These are phyloP conservation scores for Acronicta psi DNA, from an alignment of 2,888 invertebrate genomes.

Conservation along the genomic window DNA sequence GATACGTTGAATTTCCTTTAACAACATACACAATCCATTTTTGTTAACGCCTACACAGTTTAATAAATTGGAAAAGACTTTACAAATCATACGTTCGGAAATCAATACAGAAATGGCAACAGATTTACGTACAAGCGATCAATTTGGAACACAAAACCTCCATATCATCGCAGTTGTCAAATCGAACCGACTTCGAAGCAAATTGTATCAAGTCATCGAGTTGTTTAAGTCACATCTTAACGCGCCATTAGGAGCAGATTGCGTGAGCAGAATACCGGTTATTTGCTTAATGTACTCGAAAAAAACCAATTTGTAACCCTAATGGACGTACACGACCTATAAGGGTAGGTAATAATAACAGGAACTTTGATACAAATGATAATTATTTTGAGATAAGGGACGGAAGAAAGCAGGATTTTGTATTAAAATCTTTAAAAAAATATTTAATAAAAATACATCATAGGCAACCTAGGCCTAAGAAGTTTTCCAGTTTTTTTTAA, in stretches of 20 bases:
- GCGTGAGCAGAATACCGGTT: constrained; percentile 80
- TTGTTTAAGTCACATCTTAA: constrained; percentile 81
- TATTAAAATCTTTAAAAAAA: no score
- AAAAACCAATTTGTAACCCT: constrained; percentile 80
- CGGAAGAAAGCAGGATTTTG: no score
- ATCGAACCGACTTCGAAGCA: constrained; percentile 63
- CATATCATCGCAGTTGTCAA: constrained; percentile 59
- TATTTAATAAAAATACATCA: no score
- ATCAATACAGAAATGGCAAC: background rate
- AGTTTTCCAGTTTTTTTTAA: no score
- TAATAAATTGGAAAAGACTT: background rate
- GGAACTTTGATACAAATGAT: background rate
- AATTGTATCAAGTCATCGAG: constrained; percentile 82
- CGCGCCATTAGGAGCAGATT: constrained; percentile 84
- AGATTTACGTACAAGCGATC: constrained; percentile 8
- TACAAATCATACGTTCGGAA: background rate
- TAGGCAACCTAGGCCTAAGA: no score
- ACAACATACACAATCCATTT: no score
- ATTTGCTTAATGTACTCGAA: constrained; percentile 84
- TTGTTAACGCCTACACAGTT: background rate
- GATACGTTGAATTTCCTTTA: no score
- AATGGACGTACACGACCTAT: constrained; percentile 1
- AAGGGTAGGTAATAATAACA: background rate
- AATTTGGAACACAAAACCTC: constrained; percentile 42
- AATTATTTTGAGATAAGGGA: no score